Conservation (phyloP, 35 echinoderm and acorn worm species). For the Apostichopus californicus region DNA sequence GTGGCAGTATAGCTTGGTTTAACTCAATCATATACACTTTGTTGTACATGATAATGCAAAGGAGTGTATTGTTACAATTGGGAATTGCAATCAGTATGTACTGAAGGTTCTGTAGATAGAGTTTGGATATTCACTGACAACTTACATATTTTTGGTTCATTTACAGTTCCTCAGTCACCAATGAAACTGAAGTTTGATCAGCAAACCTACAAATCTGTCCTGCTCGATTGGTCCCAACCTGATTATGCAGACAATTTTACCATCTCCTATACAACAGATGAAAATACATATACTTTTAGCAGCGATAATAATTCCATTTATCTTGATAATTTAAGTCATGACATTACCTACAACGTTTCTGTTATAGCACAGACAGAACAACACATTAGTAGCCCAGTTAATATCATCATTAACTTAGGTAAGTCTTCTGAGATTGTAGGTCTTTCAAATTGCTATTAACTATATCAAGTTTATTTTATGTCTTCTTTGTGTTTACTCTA, state of each 20-base stretch:
- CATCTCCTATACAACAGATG: not conserved
- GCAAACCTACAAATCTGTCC: not conserved
- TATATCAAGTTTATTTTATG: too few species aligned
- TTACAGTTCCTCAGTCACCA: not conserved
- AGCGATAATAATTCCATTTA: not conserved
- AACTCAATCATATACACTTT: too few species aligned
- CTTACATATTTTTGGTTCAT: not conserved
- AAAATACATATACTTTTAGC: not conserved
- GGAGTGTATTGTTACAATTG: too few species aligned
- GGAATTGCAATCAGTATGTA: not conserved
- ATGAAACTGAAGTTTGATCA: not conserved
- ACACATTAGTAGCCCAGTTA: not conserved
- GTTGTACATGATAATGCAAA: too few species aligned
- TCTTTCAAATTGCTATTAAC: too few species aligned
- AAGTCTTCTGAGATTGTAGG: not conserved
- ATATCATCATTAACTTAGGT: not conserved
- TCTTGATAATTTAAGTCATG: conserved; percentile 18
- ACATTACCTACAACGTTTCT: conserved; percentile 13
- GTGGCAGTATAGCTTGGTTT: too few species aligned
- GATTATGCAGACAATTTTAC: not conserved
- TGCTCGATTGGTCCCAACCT: not conserved
- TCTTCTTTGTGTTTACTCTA: too few species aligned
- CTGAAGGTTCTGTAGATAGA: not conserved
- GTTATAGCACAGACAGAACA: conserved; percentile 3
- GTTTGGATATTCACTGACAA: not conserved